Conservation (phyloP, 2,797 vertebrate genomes). For the Falco concolor region DNA sequence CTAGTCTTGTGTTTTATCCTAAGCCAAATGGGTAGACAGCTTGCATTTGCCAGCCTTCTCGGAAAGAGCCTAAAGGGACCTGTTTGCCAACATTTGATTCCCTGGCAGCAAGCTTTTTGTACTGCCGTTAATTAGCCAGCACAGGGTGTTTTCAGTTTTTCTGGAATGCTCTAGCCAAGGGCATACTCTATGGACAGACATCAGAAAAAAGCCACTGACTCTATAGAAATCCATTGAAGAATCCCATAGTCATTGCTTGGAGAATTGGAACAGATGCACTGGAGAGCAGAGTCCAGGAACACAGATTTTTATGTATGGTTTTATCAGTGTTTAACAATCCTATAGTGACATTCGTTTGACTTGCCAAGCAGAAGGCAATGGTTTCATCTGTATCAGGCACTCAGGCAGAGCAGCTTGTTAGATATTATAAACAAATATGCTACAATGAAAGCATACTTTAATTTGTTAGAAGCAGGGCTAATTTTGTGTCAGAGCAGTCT, state of each 20-base stretch:
- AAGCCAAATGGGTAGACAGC: slow-evolving; percentile 27
- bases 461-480: background rate
- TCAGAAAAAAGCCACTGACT: background rate
- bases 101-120: slow-evolving; percentile 3
- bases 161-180: slow-evolving; percentile 2
- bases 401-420: slow-evolving; percentile 28
- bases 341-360: background rate
- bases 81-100: slow-evolving; percentile 43
- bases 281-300: background rate
- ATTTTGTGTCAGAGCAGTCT: background rate
- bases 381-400: slow-evolving; percentile 16
- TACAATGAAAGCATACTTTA: slow-evolving; percentile 33
- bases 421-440: slow-evolving; percentile 53
- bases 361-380: slow-evolving; percentile 45
- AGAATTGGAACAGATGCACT: slow-evolving; percentile 7
- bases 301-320: slow-evolving; percentile 29
- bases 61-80: slow-evolving; percentile 22
- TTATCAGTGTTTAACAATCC: slow-evolving; percentile 19
- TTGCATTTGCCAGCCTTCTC: slow-evolving; percentile 27
- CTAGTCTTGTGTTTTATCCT: background rate
- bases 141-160: background rate
- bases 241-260: background rate
- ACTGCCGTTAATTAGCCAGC: slow-evolving; percentile 27
- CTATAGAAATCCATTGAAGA: background rate
- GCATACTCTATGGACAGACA: background rate